Evolutionary conservation across 1,140 invertebrate genomes (phyloP), one percentile per base, ranked within the genome.

Genomic region (Lethocerus indicus): DNA sequence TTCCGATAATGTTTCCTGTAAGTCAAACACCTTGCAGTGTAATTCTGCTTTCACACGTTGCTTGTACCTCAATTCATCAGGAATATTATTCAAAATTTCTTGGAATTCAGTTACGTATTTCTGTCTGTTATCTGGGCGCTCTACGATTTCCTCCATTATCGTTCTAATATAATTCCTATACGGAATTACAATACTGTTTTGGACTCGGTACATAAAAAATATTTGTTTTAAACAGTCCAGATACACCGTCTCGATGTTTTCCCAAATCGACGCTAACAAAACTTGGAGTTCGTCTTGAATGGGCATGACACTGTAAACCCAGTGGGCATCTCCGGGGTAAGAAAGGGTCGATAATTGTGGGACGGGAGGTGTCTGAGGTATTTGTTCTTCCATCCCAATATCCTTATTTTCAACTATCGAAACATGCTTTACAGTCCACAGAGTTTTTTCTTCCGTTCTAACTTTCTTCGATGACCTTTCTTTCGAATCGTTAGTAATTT

Each of bases 51-150:
- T 54, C 23, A 54, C 29, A 14, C 25, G 42, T 13, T 21, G 20
- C n/a, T 50, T 23, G n/a, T 20, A 13, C 2, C 52, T 26, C 12
- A 46, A 25, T 40, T 41, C 42, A 13, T 51, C 49, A 13, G 42
- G 25, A 3, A 54, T 21, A 14, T 47, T 36, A 27, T 56, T 56
- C 2, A 56, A 47, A 32, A 49, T 40, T 7, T 26, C 4, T 18
- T 51, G 52, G 45, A 56, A 56, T 40, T 56, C 47, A n/a, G 37
- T 26, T 12, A 54, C 49, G 4, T 51, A 3, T 3, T 43, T 12
- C 35, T 32, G 14, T 32, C 47, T 51, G 6, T 42, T 39, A 28
- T 56, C 51, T 2, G 35, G 35, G 14, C 27, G 14, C 9, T 46
- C 25, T 12, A 45, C 14, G 16, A n/a, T 24, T 14, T 49, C 20